Percentiles rank a stretch among this genome's conserved stretches.
These are phyloP conservation scores for Sphecodes monilicornis DNA, from an alignment of 2,888 invertebrate species.

Conservation along the genomic window DNA sequence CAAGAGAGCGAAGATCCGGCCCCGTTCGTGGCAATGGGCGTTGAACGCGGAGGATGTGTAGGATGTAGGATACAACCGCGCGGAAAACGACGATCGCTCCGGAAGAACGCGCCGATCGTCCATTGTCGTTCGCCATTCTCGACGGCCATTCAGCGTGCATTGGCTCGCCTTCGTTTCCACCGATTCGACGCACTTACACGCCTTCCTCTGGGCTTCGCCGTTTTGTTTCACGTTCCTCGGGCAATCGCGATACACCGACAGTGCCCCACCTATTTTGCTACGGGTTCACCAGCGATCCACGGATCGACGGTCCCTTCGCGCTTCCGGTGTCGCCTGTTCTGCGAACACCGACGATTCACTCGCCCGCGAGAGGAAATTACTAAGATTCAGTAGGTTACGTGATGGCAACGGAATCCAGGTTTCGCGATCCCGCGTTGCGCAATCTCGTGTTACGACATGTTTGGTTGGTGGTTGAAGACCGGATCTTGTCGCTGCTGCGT, in stretches of 20 bases:
- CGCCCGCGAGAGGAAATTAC: constrained; percentile 60
- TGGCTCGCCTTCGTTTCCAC: constrained; percentile 56
- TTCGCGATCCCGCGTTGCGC: not conserved
- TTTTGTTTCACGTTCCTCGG: constrained; percentile 13
- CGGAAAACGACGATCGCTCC: constrained; percentile 73
- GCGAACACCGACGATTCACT: constrained; percentile 38
- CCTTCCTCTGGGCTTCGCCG: constrained; percentile 35
- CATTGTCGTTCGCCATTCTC: constrained; percentile 74
- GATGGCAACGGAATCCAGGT: constrained; percentile 16
- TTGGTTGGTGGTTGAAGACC: not conserved
- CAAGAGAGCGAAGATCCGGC: constrained; percentile 82
- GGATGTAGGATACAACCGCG: constrained; percentile 31
- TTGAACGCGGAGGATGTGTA: not conserved
- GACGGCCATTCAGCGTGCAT: constrained; percentile 68
- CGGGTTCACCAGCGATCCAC: constrained; percentile 33
- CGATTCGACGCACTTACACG: constrained; percentile 62
- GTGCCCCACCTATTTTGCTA: constrained; percentile 52
- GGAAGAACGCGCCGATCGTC: constrained; percentile 75
- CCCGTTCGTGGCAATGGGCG: constrained; percentile 70
- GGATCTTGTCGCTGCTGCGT: not conserved
- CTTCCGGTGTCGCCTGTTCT: constrained; percentile 43
- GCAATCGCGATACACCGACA: constrained; percentile 43
- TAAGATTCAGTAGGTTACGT: constrained; percentile 62
- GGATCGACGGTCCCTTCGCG: constrained; percentile 39
- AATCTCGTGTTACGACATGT: not conserved